Conservation (phyloP, 2,888 invertebrate species). For the Lycocerus yunnanus region DNA sequence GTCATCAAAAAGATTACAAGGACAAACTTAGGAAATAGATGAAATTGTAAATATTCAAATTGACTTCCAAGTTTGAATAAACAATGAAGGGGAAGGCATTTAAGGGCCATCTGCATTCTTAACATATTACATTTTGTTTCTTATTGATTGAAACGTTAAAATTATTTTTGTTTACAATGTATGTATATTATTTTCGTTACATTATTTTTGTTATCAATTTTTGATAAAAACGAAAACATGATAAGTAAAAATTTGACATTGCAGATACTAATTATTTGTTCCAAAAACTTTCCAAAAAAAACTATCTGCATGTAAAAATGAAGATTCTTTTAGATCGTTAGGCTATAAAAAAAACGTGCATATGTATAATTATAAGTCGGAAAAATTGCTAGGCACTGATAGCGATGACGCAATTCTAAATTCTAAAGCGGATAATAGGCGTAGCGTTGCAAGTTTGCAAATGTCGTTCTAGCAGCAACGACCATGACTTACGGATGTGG, state of each 20-base stretch:
- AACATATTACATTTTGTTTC: neutral
- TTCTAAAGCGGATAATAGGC: constrained; percentile 37
- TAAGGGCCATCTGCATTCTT: constrained; percentile 1
- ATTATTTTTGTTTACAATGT: neutral
- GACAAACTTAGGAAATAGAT: constrained; percentile 3
- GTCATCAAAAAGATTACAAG: neutral
- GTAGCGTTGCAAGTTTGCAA: constrained; percentile 46
- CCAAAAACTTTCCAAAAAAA: neutral
- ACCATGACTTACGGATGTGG: constrained; percentile 35
- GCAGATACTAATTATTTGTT: neutral
- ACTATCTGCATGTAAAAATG: neutral
- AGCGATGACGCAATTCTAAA: constrained; percentile 36
- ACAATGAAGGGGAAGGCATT: neutral
- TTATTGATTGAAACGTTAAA: neutral
- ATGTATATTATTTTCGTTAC: neutral
- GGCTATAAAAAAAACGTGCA: constrained; percentile 9
- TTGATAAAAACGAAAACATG: neutral
- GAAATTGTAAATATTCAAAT: neutral
- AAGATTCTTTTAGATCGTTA: neutral
- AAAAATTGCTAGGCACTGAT: constrained; percentile 25
- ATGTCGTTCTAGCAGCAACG: constrained; percentile 39
- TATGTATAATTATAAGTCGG: constrained; percentile 6
- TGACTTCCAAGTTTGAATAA: neutral
- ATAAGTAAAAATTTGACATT: neutral
- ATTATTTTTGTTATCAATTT: neutral